phyloP scores from a whole-genome alignment of 2,888 invertebrate species.

The Siphlonurus alternatus region DNA sequence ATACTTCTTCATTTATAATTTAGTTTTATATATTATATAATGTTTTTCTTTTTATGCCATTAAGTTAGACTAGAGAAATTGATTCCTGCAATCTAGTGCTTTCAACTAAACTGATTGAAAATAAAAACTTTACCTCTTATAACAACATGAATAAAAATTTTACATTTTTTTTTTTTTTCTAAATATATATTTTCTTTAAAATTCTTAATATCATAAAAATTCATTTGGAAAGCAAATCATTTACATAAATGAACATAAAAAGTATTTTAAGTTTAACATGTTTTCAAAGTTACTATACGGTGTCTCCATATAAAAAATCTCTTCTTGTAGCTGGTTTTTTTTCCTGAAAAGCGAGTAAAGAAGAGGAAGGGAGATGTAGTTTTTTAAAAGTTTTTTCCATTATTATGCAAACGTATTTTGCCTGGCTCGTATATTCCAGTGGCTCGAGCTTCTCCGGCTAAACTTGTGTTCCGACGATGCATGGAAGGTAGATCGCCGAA shows the following conservation, averaged over 20 bases:
- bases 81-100: too few relatives aligned
- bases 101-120: too few relatives aligned
- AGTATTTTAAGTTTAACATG: slow-evolving; percentile 2
- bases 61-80: too few relatives aligned
- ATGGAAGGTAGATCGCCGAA: too few relatives aligned
- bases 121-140: too few relatives aligned
- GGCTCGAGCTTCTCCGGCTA: background rate
- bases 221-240: background rate
- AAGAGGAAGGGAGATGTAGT: background rate
- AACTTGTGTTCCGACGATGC: too few relatives aligned
- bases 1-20: too few relatives aligned
- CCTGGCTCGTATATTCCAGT: background rate
- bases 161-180: too few relatives aligned
- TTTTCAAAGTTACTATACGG: background rate
- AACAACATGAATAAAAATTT: too few relatives aligned
- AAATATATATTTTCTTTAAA: too few relatives aligned
- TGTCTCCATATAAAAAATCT: background rate
- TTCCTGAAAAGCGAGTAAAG: background rate
- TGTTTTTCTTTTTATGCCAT: too few relatives aligned
- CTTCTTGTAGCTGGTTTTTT: background rate
- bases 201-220: background rate
- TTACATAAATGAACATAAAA: slow-evolving; percentile 2
- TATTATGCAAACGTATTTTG: background rate
- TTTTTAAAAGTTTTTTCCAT: background rate
- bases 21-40: too few relatives aligned